Evolutionary conservation across 2,888 invertebrate genomes (phyloP).

Genomic region (Lepidochitona cinerea): DNA sequence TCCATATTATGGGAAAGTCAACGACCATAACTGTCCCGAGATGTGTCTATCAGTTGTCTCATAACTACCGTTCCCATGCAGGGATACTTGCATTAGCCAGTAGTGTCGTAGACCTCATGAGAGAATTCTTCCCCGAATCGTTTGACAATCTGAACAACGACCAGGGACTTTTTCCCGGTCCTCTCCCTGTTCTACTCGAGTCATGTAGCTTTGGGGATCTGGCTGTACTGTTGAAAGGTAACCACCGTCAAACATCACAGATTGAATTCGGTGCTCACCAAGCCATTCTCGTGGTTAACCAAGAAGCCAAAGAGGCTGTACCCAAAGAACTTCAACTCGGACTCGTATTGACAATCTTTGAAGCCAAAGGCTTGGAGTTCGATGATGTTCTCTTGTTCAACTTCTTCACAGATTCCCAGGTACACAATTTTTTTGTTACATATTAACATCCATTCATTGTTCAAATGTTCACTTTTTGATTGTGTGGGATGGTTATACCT

Average conservation of each 20-base stretch:
- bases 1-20: conserved; percentile 39
- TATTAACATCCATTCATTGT: no score
- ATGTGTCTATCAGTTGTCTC: conserved; percentile 54
- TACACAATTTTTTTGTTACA: no score
- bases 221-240: conserved; percentile 41
- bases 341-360: conserved; percentile 62
- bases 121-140: conserved; percentile 60
- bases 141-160: conserved; percentile 61
- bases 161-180: conserved; percentile 60
- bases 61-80: conserved; percentile 63
- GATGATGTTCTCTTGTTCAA: conserved; percentile 65
- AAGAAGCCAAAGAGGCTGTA: conserved; percentile 50
- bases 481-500: no score
- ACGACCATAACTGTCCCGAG: conserved; percentile 42
- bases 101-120: conserved; percentile 57
- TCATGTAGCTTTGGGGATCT: conserved; percentile 49
- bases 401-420: conserved; percentile 65
- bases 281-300: conserved; percentile 61
- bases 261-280: conserved; percentile 68
- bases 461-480: no score
- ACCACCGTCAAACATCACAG: conserved; percentile 56
- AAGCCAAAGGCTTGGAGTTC: conserved; percentile 65
- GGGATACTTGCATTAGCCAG: conserved; percentile 61
- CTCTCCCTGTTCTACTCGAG: conserved; percentile 57
- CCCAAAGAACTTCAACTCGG: conserved; percentile 57